Conservation (phyloP, 2,888 invertebrate species). For the Ormyrus rosae region DNA sequence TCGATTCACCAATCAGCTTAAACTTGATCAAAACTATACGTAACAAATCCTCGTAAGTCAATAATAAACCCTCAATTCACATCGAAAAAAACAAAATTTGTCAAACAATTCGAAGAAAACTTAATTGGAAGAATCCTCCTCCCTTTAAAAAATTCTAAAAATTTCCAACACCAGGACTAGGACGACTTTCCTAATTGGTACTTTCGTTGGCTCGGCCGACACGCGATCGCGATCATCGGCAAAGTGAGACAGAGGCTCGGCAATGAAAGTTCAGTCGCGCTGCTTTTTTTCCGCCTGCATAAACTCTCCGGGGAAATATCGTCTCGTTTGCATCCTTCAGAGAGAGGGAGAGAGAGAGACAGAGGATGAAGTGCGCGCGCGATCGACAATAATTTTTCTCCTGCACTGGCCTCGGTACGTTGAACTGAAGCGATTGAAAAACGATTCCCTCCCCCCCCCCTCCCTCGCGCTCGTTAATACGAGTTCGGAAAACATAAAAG, state of each 20-base stretch:
- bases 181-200: not conserved
- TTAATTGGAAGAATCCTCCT: no score
- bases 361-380: not conserved
- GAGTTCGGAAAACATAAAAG: not conserved
- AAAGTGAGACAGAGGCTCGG: not conserved
- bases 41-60: no score
- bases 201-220: not conserved
- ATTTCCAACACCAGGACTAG: not conserved
- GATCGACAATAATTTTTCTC: conserved; percentile 31
- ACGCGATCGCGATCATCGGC: not conserved
- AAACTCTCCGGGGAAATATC: conserved; percentile 49
- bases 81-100: no score
- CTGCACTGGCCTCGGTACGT: conserved; percentile 1
- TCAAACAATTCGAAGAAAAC: no score
- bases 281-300: conserved; percentile 24
- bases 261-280: conserved; percentile 30
- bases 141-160: no score
- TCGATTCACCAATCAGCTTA: no score
- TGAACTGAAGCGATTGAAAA: conserved; percentile 34
- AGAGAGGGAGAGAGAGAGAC: not conserved
- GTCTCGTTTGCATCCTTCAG: conserved; percentile 37
- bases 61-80: no score
- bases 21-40: no score
- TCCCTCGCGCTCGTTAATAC: not conserved
- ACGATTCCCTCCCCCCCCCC: conserved; percentile 8